Conservation (phyloP, 2,113 vertebrate species). For the Stictonetta naevosa region DNA sequence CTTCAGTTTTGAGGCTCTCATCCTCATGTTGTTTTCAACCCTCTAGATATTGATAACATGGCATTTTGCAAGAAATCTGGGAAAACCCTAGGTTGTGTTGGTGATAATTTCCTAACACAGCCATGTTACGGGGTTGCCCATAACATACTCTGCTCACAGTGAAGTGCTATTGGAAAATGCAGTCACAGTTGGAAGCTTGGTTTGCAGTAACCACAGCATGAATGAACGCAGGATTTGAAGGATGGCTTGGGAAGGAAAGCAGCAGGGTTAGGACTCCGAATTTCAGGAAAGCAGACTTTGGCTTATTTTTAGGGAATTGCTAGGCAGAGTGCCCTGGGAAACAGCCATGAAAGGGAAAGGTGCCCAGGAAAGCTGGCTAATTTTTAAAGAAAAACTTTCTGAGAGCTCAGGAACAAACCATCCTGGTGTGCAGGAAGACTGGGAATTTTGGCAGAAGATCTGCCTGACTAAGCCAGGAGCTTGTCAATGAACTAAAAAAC, state of each 20-base stretch:
- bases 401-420: background rate
- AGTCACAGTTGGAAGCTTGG: background rate
- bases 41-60: background rate
- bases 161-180: background rate
- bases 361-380: conserved; percentile 37
- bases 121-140: background rate
- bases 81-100: background rate
- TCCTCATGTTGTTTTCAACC: background rate
- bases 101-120: background rate
- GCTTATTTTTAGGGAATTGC: conserved; percentile 43
- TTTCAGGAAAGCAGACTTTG: background rate
- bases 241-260: background rate
- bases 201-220: background rate
- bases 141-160: background rate
- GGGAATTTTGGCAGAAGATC: conserved; percentile 4
- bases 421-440: background rate
- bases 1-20: background rate
- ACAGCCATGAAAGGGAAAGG: conserved; percentile 24
- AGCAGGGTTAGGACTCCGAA: background rate
- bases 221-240: background rate
- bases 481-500: conserved; percentile 31
- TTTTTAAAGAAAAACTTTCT: conserved; percentile 30
- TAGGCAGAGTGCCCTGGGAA: conserved; percentile 35
- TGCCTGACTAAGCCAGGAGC: background rate
- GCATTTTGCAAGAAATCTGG: background rate